Base-by-base conservation (phyloP, 2,888 invertebrate genomes). In the Sceliomorpha sp. region DNA sequence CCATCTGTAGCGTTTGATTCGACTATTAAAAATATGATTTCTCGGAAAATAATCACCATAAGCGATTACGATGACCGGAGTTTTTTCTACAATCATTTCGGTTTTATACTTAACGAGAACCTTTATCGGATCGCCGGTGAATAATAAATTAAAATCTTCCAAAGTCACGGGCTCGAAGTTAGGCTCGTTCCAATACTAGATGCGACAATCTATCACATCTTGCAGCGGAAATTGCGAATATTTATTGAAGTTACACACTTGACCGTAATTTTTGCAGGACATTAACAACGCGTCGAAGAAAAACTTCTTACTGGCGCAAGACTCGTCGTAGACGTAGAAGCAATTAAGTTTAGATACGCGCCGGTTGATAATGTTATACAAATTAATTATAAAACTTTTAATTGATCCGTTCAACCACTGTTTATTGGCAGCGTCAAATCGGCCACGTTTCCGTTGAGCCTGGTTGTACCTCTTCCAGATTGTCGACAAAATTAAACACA, bases 181-280 rank as follows among this genome's bases (percentile, higher is more conserved):
- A 1, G 45, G 45, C 20, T 45, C 32, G 4, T 45, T 20, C 45
- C 32, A 45, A 1, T 20, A 12, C 13, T 27, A 20, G 8, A 42
- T 10, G 8, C 42, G 26, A n/a, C 32, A 4, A 32, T 45, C 20
- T 0, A 4, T 1, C 17, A 10, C 9, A 20, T 45, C 45, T 20
- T 20, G 15, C 3, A 45, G 12, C 9, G 45, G 45, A 45, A 45
- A 45, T 20, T 32, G 15, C 17, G 4, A 7, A 32, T 45, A 45
- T 12, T 10, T 7, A 32, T 45, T 45, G 4, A 32, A 32, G 20
- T 45, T 32, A 32, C 17, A 20, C 4, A 45, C 32, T 32, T 45
- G 45, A 7, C 32, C 31, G 14, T 32, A 45, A 32, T 45, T 45
- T 12, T 32, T 32, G 5, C 12, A 20, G 5, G 31, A 10, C 7